Percentiles rank a stretch among this genome's conserved stretches.
Conservation (phyloP, 2,888 invertebrate species). For the Lysandra bellargus region DNA sequence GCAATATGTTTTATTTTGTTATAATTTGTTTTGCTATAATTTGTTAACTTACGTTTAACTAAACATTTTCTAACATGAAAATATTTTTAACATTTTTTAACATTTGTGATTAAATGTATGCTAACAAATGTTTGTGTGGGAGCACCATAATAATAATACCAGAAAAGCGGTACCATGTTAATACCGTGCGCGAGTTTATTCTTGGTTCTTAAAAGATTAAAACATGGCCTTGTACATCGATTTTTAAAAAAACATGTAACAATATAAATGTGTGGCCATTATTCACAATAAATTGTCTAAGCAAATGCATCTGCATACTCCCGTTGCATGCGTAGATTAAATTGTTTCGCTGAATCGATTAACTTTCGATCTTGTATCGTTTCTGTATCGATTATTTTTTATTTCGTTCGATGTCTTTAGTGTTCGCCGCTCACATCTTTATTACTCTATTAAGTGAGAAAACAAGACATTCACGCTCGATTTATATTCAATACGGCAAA, state of each 20-base stretch:
- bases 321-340: conserved; percentile 62
- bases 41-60: no score
- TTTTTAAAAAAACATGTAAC: conserved; percentile 1
- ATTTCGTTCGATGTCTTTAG: conserved; percentile 54
- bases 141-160: neutral
- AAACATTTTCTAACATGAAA: no score
- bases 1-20: no score
- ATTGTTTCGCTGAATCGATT: conserved; percentile 76
- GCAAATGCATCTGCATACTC: conserved; percentile 58
- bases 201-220: neutral
- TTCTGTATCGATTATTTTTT: conserved; percentile 67
- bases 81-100: no score
- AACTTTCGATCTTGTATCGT: conserved; percentile 65
- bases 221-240: neutral
- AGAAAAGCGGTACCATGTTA: neutral
- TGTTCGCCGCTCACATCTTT: conserved; percentile 63
- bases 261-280: conserved; percentile 27
- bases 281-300: conserved; percentile 38
- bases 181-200: neutral
- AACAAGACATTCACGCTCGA: conserved; percentile 32
- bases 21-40: no score
- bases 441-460: conserved; percentile 46
- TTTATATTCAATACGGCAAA: conserved; percentile 33
- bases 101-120: no score
- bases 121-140: no score